Conservation (phyloP, 2,113 vertebrate genomes). For the Myiagra hebetior region DNA sequence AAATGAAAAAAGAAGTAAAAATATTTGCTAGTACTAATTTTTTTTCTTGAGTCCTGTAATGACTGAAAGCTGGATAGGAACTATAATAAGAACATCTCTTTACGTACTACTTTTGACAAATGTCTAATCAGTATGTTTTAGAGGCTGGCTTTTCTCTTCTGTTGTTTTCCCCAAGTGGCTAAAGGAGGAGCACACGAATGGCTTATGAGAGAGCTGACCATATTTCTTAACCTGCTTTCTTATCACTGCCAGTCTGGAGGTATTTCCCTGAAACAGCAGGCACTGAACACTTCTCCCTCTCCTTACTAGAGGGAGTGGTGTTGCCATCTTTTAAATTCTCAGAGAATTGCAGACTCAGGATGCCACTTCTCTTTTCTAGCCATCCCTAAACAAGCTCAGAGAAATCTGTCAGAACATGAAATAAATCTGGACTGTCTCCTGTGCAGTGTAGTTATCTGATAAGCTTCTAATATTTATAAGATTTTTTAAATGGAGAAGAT, state of each 20-base stretch:
- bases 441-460: background rate
- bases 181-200: background rate
- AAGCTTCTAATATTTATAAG: background rate
- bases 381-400: background rate
- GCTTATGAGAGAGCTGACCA: background rate
- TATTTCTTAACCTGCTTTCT: constrained; percentile 32
- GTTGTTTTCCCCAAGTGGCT: background rate
- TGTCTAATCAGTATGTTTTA: background rate
- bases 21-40: background rate
- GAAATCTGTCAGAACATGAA: background rate
- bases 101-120: background rate
- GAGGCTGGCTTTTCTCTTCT: background rate
- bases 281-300: background rate
- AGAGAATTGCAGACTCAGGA: background rate
- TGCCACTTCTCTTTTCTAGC: background rate
- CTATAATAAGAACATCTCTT: background rate
- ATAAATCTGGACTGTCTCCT: background rate
- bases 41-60: background rate
- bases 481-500: background rate
- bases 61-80: background rate
- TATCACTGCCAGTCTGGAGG: background rate
- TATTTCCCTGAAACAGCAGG: background rate
- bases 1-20: background rate
- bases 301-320: background rate
- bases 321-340: background rate